Evolutionary conservation across 1,140 invertebrate species (phyloP).

Genomic region (Pseudomyrmex pallidus): DNA sequence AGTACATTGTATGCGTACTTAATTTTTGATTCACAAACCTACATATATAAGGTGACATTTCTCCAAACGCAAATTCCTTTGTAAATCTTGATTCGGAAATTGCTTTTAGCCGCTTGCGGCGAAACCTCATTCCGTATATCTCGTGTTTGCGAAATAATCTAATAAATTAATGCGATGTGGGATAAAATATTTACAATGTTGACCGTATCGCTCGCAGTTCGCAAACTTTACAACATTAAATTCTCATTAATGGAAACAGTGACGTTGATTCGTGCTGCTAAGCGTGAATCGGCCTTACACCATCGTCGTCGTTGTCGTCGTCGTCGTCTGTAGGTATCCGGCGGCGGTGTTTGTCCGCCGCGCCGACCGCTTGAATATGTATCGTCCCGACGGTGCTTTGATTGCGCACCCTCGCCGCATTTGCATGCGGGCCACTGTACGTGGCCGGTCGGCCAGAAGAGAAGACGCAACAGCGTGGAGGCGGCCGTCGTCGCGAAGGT

Average conservation of each 20-base stretch:
- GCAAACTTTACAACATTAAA: background rate
- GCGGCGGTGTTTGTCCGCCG: constrained; percentile 66
- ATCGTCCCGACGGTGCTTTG: constrained; percentile 71
- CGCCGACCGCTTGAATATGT: constrained; percentile 76
- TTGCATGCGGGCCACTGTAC: constrained; percentile 71
- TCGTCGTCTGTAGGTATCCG: constrained; percentile 45
- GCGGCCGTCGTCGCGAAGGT: background rate
- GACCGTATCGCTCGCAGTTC: background rate
- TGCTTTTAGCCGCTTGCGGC: no score
- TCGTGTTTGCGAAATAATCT: background rate
- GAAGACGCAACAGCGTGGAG: constrained; percentile 68
- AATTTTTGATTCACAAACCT: no score
- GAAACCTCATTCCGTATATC: no score
- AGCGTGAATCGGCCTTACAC: constrained; percentile 60
- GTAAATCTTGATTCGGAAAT: no score
- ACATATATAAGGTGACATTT: background rate
- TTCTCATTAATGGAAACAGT: constrained; percentile 13
- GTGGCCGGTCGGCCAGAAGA: constrained; percentile 51
- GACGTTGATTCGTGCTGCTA: background rate
- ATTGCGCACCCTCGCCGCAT: constrained; percentile 73
- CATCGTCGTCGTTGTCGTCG: constrained; percentile 6
- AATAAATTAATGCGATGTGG: background rate
- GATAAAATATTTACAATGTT: background rate
- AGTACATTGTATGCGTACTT: background rate
- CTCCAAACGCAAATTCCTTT: no score